Evolutionary conservation across 2,888 invertebrate genomes (phyloP), one percentile per base, ranked within the genome.

Genomic region (Helobdella robusta): DNA sequence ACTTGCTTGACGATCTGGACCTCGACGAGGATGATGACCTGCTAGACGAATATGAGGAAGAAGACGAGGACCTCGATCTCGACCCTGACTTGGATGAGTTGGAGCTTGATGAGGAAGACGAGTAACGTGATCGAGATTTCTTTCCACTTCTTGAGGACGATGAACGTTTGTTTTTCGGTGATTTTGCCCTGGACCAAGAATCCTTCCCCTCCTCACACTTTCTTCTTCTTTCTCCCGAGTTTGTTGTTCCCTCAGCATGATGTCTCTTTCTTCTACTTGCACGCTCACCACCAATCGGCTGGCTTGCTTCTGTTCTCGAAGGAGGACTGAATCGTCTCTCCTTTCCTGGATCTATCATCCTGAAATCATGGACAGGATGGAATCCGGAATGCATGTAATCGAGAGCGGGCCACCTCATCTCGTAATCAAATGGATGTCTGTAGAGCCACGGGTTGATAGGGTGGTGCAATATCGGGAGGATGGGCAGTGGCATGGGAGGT

Each of bases 141-240:
- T 83, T 82, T 6, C 84, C 75, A 68, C 81, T 83, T 58, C 77
- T 68, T 23, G 74, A 73, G 28, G 71, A 65, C 60, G 73, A 73
- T 15, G 61, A 69, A 35, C 68, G 70, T 66, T 70, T 74, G 60
- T 70, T 68, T 36, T 68, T 72, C 6, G 56, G 56, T 30, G 56
- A 56, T 28, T 56, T 56, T 30, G 56, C 32, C 32, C 56, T 56
- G 56, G n/a, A n/a, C 93, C 93, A 94, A 0, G 93, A 93, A 81
- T 94, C 93, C 52, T 88, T 88, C 92, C 93, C 93, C 74, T 92
- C 92, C 77, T 93, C 92, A 0, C 85, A 87, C 52, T 85, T 65
- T 15, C 67, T 67, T 40, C 84, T 61, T 6, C 28, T 44, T 32
- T 23, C 40, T 20, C 32, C 48, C 18, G 30, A 35, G 18, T 20